Base-by-base conservation (phyloP, 2,888 invertebrate species). In the Pandemis cinnamomeana region DNA sequence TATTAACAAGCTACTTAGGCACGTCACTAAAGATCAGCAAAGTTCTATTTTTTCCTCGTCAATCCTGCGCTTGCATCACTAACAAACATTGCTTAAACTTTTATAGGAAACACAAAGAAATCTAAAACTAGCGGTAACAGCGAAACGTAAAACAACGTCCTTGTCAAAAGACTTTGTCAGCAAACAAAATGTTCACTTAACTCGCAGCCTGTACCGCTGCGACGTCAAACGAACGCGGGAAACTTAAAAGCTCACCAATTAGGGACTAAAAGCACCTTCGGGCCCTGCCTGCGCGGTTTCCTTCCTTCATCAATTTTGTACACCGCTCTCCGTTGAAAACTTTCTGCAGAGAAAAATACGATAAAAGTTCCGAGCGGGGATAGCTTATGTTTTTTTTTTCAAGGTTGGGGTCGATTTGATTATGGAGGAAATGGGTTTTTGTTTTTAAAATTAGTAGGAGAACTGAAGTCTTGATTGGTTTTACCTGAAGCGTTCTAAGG, bases 231-330 rank as follows among this genome's bases (percentile, higher is more conserved):
- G 91, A 91, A 91, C 86, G 87, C 89, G 91, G 91, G 83, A 91
- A 91, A 94, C 94, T 94, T 94, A 94, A 94, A 94, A 94, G 94
- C 94, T 90, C 85, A 88, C 91, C 94, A 94, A 94, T 94, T 94
- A 94, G 87, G 90, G 89, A 86, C 93, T 94, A 94, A 94, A 94
- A 94, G 94, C 94, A 94, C 93, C 94, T 92, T 90, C 91, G 91
- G 85, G 91, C 82, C 81, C 81, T 82, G 87, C 85, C 86, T 87
- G 87, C 86, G 89, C 87, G 92, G 92, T 91, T 90, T 87, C 89
- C 84, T 84, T 88, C 84, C 83, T 90, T 93, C 93, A 94, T 93
- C 93, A 92, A 94, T 93, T 88, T 94, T 94, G 93, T 91, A 94
- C 87, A 86, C 81, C 82, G 88, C 90, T 87, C 90, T 91, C 89